These are phyloP conservation scores for Ophraella communa DNA, from an alignment of 2,888 invertebrate genomes.

Conservation along the genomic window DNA sequence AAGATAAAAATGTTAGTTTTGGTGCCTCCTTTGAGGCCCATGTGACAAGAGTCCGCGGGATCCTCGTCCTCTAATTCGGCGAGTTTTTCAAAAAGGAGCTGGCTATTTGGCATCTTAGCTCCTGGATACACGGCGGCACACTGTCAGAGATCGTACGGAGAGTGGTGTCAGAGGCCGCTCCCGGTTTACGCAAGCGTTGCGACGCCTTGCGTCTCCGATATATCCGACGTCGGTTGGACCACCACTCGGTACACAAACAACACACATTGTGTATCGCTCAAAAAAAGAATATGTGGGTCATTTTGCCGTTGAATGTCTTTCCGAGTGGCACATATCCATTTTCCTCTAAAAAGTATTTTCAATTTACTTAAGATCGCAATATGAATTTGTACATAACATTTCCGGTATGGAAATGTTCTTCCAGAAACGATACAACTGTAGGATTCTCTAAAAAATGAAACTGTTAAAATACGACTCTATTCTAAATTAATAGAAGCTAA, in stretches of 20 bases:
- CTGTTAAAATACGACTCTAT: no score
- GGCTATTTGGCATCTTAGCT: conserved; percentile 58
- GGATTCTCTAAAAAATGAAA: no score
- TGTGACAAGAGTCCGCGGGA: conserved; percentile 47
- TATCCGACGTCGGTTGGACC: conserved; percentile 11
- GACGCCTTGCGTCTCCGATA: conserved; percentile 32
- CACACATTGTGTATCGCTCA: not conserved
- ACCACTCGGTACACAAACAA: conserved; percentile 6
- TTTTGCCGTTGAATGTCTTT: not conserved
- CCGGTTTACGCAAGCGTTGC: conserved; percentile 57
- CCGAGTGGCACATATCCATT: no score
- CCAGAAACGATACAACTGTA: no score
- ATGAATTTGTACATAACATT: no score
- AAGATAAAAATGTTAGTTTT: conserved; percentile 19
- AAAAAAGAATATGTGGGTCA: conserved; percentile 5
- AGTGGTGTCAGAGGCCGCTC: conserved; percentile 54
- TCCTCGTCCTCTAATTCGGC: conserved; percentile 55
- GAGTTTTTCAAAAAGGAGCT: conserved; percentile 54
- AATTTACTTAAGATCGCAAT: no score
- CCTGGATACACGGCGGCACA: conserved; percentile 59
- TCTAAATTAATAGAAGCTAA: no score
- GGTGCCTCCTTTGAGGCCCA: conserved; percentile 47
- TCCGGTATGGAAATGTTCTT: no score
- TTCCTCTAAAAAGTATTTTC: not conserved
- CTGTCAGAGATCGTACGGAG: conserved; percentile 52